A percentile compares a stretch with the other conserved stretches of the same genome.
These are phyloP conservation scores for Meiosimyza platycephala DNA, from an alignment of 2,888 invertebrate species.

Conservation along the genomic window DNA sequence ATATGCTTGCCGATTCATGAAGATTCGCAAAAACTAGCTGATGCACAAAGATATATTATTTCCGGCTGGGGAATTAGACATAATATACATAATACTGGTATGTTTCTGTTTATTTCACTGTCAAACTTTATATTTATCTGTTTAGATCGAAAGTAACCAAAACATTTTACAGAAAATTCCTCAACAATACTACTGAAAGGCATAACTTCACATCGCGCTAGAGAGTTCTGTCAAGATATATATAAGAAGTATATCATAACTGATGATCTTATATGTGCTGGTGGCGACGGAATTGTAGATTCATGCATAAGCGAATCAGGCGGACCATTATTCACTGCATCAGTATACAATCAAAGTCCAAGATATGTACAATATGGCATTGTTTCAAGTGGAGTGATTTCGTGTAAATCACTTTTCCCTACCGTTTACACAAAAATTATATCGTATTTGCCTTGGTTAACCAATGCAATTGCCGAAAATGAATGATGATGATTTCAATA, in stretches of 20 bases:
- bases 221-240: slow-evolving; percentile 51
- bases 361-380: slow-evolving; percentile 69
- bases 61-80: slow-evolving; percentile 62
- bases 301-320: slow-evolving; percentile 59
- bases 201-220: slow-evolving; percentile 43
- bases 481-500: not conserved
- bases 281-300: slow-evolving; percentile 54
- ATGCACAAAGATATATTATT: slow-evolving; percentile 47
- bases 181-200: slow-evolving; percentile 50
- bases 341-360: slow-evolving; percentile 44
- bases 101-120: not conserved
- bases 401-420: slow-evolving; percentile 70
- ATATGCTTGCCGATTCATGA: slow-evolving; percentile 59
- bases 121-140: not conserved
- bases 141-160: not conserved
- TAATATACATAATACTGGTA: slow-evolving; percentile 48
- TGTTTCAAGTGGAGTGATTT: slow-evolving; percentile 73
- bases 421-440: slow-evolving; percentile 71
- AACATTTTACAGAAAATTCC: slow-evolving; percentile 20
- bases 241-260: slow-evolving; percentile 47
- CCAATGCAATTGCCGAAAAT: slow-evolving; percentile 51
- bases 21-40: slow-evolving; percentile 32
- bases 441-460: slow-evolving; percentile 71
- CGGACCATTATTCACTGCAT: slow-evolving; percentile 54
- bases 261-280: slow-evolving; percentile 60